phyloP scores from a whole-genome alignment of 2,113 vertebrate genomes.

The Oryzias javanicus region DNA sequence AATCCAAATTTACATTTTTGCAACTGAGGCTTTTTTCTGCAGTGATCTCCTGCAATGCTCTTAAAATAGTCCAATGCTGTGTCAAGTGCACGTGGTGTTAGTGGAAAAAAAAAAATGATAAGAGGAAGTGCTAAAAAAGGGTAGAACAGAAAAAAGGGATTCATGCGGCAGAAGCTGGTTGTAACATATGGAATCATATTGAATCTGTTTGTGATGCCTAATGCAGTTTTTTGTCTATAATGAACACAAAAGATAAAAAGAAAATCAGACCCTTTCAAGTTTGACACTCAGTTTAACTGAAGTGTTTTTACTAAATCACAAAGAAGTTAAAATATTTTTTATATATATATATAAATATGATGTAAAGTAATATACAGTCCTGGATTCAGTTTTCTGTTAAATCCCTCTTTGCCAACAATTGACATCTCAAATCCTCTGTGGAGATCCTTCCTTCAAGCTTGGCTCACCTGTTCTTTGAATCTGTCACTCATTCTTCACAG shows the following conservation, averaged over 20 bases:
- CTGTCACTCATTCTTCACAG: too few species aligned
- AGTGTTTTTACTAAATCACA: too few species aligned
- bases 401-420: too few species aligned
- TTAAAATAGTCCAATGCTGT: slow-evolving; percentile 41
- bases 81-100: slow-evolving; percentile 63
- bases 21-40: slow-evolving; percentile 25
- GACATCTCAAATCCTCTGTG: too few species aligned
- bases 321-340: too few species aligned
- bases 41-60: slow-evolving; percentile 34
- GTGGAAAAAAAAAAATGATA: slow-evolving; percentile 53
- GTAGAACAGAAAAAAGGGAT: slow-evolving; percentile 48
- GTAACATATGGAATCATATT: slow-evolving; percentile 39
- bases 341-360: too few species aligned
- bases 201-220: slow-evolving; percentile 1
- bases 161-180: slow-evolving; percentile 58
- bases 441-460: too few species aligned
- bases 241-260: not conserved
- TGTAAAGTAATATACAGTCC: too few species aligned
- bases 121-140: slow-evolving; percentile 58
- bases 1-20: slow-evolving; percentile 13
- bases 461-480: too few species aligned
- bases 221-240: not conserved
- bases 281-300: not conserved
- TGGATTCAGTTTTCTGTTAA: too few species aligned
- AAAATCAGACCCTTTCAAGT: not conserved